Evolutionary conservation across 2,888 invertebrate genomes (phyloP), one percentile per base, ranked within the genome.

Genomic region (Xylota segnis): DNA sequence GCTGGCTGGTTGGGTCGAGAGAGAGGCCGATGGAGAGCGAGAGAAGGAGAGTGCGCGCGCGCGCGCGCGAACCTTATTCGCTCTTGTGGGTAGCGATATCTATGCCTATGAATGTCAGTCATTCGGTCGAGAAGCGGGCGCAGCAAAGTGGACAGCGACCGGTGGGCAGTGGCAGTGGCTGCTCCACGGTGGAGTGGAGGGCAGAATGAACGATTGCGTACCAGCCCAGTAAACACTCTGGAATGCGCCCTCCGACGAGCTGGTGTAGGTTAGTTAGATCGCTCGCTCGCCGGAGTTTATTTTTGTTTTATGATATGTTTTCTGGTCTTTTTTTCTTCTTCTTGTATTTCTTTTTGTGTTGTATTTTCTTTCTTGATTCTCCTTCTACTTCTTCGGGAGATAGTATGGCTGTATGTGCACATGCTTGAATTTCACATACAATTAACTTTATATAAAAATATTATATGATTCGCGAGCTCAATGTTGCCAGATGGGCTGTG

Each of bases 401-500:
- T 43, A 4, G 32, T 70, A 40, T 16, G 47, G 52, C 37, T 77
- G 72, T 47, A 47, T 68, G 68, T 75, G 75, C 56, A 61, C 63
- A 74, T 78, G 70, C 81, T 81, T 84, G 61, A 81, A 84, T 81
- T 84, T 81, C 84, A 81, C 75, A 84, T 76, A 81, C 84, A 81
- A 81, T 81, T 81, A 59, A 61, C 71, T 65, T 71, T 71, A 43
- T 63, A 71, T 54, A 63, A 70, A 70, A 70, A 66, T 75, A 61
- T 56, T 74, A 12, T 70, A 65, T 75, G 74, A 74, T 84, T 84
- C 66, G 81, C 84, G 47, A 54, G 23, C 23, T 63, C 9, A 65
- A 16, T 18, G 81, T 84, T 84, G 75, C 84, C 84, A 84, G 84
- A 54, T 84, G 34, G n/a, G 9, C 10, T 29, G 29, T 29, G 14